Percentiles rank a stretch among this genome's conserved stretches.
phyloP scores from a whole-genome alignment of 1,140 invertebrate genomes.

The Atopsyche davidsoni region DNA sequence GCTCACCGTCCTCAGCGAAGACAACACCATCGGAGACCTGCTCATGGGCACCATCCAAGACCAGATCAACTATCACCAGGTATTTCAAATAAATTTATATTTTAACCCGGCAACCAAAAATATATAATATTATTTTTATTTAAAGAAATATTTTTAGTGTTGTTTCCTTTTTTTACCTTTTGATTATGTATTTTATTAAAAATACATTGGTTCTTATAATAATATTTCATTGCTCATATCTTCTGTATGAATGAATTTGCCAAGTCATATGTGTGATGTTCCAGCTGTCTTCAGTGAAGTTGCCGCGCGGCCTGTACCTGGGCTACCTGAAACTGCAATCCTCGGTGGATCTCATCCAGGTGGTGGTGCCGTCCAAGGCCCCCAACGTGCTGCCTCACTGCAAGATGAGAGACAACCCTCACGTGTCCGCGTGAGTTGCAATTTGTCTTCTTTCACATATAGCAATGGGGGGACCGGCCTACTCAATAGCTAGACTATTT shows the following conservation, averaged over 20 bases:
- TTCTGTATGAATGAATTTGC: too few species aligned
- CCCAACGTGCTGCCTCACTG: constrained; percentile 91
- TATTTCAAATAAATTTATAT: too few species aligned
- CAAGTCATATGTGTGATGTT: constrained; percentile 4
- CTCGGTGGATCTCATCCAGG: constrained; percentile 87
- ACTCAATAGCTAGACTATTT: too few species aligned
- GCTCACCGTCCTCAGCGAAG: constrained; percentile 51
- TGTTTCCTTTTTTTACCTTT: too few species aligned
- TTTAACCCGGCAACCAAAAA: too few species aligned
- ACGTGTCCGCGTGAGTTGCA: constrained; percentile 88
- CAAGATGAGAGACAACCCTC: constrained; percentile 89
- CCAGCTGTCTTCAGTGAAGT: constrained; percentile 62
- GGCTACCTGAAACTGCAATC: constrained; percentile 94
- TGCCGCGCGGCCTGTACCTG: constrained; percentile 83
- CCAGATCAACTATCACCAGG: constrained; percentile 88
- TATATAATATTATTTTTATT: too few species aligned
- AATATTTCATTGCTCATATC: too few species aligned
- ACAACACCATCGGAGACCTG: constrained; percentile 72
- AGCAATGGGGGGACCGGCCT: too few species aligned
- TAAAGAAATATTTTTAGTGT: too few species aligned
- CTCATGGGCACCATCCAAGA: constrained; percentile 81
- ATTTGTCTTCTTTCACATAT: constrained; percentile 15
- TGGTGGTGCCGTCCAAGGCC: constrained; percentile 84
- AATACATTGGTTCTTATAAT: too few species aligned
- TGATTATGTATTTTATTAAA: too few species aligned